Evolutionary conservation across 2,113 vertebrate species (phyloP).

Genomic region (Fukomys damarensis): DNA sequence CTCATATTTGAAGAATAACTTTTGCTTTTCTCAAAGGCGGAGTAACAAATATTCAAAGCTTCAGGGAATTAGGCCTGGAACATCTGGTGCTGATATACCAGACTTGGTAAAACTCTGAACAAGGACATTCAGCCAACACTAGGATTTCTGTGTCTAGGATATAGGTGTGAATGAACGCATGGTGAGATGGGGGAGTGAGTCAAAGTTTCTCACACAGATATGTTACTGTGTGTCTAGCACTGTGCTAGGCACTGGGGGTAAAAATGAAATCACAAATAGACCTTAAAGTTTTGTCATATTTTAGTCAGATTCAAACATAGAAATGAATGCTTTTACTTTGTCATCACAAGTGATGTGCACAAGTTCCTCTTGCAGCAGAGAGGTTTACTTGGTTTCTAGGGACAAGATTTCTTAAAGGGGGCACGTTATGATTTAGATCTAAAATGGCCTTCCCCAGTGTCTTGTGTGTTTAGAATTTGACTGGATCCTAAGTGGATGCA

Average conservation of each 20-base stretch:
- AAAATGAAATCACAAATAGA: neutral
- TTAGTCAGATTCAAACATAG: neutral
- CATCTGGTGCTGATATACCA: neutral
- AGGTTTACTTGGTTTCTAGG: neutral
- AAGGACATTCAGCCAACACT: neutral
- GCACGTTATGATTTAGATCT: neutral
- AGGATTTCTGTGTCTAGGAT: neutral
- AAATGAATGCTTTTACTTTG: neutral
- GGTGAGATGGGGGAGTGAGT: neutral
- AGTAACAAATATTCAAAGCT: neutral
- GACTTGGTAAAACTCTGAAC: neutral
- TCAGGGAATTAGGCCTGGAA: neutral
- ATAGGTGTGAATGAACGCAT: neutral
- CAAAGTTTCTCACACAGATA: neutral
- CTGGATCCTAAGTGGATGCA: neutral
- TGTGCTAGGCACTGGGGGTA: neutral
- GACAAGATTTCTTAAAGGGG: neutral
- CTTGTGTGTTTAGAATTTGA: neutral
- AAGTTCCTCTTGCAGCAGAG: neutral
- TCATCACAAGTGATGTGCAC: neutral
- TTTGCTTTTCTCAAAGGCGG: neutral
- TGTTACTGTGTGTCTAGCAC: neutral
- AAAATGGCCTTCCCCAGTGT: neutral
- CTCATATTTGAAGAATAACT: neutral
- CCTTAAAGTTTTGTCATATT: neutral